Conservation (phyloP, 35 echinoderm and acorn worm species). For the Apostichopus californicus region DNA sequence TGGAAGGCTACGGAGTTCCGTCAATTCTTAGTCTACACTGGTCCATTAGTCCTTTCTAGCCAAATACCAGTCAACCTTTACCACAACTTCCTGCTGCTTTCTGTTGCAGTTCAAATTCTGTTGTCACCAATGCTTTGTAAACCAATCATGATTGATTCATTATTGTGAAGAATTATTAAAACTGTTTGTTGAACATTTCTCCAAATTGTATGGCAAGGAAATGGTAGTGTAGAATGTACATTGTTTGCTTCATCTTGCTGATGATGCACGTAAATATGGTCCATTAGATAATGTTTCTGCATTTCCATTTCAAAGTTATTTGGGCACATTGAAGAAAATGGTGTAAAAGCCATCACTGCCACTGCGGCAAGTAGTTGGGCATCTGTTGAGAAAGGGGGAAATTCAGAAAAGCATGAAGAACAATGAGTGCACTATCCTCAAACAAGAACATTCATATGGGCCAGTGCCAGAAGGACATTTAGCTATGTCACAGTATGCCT, state of each 20-base stretch:
- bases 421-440: too few relatives aligned
- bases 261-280: conserved; percentile 35
- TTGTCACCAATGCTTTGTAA: conserved; percentile 2
- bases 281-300: conserved; percentile 42
- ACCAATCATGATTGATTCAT: too few relatives aligned
- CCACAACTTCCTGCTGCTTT: conserved; percentile 68
- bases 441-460: too few relatives aligned
- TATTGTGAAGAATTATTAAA: conserved; percentile 21
- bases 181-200: conserved; percentile 34
- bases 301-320: conserved; percentile 60
- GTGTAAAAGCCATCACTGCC: not conserved
- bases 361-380: too few relatives aligned
- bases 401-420: too few relatives aligned
- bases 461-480: too few relatives aligned
- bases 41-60: conserved; percentile 52
- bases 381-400: too few relatives aligned
- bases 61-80: conserved; percentile 42
- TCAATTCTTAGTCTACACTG: conserved; percentile 66
- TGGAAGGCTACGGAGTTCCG: not conserved
- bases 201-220: conserved; percentile 31
- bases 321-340: conserved; percentile 52
- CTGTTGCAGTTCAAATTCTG: conserved; percentile 33
- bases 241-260: conserved; percentile 40
- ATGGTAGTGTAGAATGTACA: conserved; percentile 58
- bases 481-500: too few relatives aligned